Percentiles rank a stretch among this genome's conserved stretches.
These are phyloP conservation scores for Marmota monax DNA, from an alignment of 2,113 vertebrate species.

Conservation along the genomic window DNA sequence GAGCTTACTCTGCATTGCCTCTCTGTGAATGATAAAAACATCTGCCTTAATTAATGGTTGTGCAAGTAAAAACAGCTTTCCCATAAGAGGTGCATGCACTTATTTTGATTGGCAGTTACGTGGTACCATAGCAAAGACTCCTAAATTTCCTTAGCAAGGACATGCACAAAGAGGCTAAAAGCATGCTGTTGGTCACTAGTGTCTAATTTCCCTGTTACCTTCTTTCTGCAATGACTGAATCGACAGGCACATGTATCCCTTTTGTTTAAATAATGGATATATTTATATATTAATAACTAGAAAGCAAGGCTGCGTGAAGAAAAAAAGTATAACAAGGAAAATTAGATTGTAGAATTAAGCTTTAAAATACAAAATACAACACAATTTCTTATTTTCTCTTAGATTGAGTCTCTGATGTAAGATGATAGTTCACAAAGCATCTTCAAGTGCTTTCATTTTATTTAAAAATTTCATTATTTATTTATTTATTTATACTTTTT, in stretches of 20 bases:
- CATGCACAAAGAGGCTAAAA: not conserved
- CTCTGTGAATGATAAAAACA: not conserved
- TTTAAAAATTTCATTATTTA: too few species aligned
- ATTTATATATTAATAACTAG: not conserved
- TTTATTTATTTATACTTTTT: too few species aligned
- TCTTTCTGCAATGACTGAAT: not conserved
- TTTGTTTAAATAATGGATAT: not conserved
- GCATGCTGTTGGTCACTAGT: not conserved
- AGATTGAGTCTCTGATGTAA: not conserved
- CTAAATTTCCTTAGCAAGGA: not conserved
- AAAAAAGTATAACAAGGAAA: not conserved
- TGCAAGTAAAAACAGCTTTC: not conserved
- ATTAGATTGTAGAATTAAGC: not conserved
- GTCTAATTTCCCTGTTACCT: not conserved
- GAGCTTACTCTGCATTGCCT: not conserved
- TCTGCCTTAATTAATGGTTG: not conserved
- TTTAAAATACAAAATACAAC: not conserved
- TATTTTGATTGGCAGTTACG: not conserved
- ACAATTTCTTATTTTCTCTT: not conserved
- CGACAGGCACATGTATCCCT: not conserved
- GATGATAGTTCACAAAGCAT: not conserved
- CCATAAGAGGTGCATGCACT: accelerated
- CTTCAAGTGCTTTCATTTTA: too few species aligned
- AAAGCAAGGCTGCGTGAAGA: not conserved
- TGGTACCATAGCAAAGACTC: not conserved